Evolutionary conservation across 2,888 invertebrate genomes (phyloP), one percentile per base, ranked within the genome.

Genomic region (Protophormia terraenovae): DNA sequence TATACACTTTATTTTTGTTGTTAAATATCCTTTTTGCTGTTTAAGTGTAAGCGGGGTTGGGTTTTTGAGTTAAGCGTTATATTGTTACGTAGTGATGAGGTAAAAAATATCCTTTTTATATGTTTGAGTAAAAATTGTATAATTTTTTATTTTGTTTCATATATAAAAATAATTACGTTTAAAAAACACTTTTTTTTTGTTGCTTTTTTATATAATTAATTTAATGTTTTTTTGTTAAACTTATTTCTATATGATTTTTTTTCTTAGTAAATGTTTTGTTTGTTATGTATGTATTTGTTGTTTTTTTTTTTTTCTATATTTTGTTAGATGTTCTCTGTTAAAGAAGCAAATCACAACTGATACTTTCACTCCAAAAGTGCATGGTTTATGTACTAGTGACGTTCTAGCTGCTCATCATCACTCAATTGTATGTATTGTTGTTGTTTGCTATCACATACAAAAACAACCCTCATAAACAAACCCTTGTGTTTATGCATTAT

Each of bases 281-380:
- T 53, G 19, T 58, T 64, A 38, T 53, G 69, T 76, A 38, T 27
- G 41, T 16, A 5, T 45, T 8, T 72, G n/a, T 60, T 22, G 22
- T 50, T 10, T 24, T 22, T 67, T 16, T 64, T 58, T 62, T 45
- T 32, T 60, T 53, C 27, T 50, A n/a, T 60, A 24, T 45, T 58
- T 79, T 66, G 55, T 78, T 79, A 62, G 75, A 69, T 81, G 78
- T 89, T 90, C 90, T 90, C 91, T 88, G 88, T 89, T 87, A 88
- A 89, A 92, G 92, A 91, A 91, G 89, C 92, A 91, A 92, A 92
- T 92, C 92, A 92, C 92, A 91, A 92, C 91, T 92, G 92, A 90
- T 91, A 90, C 89, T 89, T 91, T 92, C 90, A 89, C 90, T 89
- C 89, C 87, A 90, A 88, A 89, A 90, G 89, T 88, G 88, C 89